Evolutionary conservation across 1,140 invertebrate species (phyloP), one percentile per base, ranked within the genome.

Genomic region (Zeugodacus cucurbitae): DNA sequence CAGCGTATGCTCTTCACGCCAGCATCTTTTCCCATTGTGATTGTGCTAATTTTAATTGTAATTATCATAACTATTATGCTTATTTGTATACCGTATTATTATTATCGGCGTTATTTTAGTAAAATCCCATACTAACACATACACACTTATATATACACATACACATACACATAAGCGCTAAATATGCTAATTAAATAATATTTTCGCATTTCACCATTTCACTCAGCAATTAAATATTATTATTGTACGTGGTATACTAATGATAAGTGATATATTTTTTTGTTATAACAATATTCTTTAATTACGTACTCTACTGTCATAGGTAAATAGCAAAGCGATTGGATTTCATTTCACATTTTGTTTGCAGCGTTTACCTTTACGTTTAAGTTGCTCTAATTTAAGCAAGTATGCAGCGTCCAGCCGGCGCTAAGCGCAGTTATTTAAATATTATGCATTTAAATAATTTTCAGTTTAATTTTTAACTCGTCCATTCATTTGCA

Each of bases 91-190:
- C 90, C 89, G 90, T 89, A 91, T 90, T 92, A 91, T 90, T 91
- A 91, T 92, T 91, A 89, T 89, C 89, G 87, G 90, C 90, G 89
- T 91, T 91, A 91, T 91, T 92, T 92, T 90, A 91, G 90, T 82
- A 29, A 48, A n/a, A 54, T 17, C 48, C 14, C 14, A 54, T 54
- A 54, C 48, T 54, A 54, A 54, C 48, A 82, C 74, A 26, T n/a
- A 20, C 2, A 44, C 70, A 82, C 74, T 14, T n/a, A 20, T 5
- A 44, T 34, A 41, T n/a, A 82, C 26, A 82, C 74, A 82, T 48
- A 26, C 22, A n/a, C n/a, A 14, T n/a, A 82, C 48, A 62, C 58
- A 62, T 62, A 82, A 26, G 34, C n/a, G 44, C 5, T 26, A 54
- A 48, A 41, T 41, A 44, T 74, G 70, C 70, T 74, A 37, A 57